Evolutionary conservation across 2,113 vertebrate species (phyloP).

Genomic region (Psephotus haematonotus): DNA sequence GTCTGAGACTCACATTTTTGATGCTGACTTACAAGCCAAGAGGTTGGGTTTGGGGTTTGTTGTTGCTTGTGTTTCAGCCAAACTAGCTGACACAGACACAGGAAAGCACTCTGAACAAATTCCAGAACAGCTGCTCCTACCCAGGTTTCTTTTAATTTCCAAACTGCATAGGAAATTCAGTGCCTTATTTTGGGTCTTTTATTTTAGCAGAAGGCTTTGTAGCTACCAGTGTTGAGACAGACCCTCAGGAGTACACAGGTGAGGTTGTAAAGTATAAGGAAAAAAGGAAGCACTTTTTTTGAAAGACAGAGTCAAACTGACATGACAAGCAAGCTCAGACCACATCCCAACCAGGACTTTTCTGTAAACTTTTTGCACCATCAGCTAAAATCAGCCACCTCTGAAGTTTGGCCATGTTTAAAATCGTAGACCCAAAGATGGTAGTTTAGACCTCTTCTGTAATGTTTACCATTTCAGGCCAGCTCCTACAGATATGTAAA

Average conservation of each 20-base stretch:
- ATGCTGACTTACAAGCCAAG: not conserved
- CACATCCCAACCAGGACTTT: not conserved
- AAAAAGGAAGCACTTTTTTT: not conserved
- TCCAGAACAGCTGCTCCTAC: not conserved
- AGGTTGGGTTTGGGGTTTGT: not conserved
- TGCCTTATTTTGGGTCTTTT: not conserved
- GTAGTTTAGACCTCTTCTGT: not conserved
- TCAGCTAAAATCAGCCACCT: not conserved
- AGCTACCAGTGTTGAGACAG: not conserved
- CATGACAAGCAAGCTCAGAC: not conserved
- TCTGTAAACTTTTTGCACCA: not conserved
- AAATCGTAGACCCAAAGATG: not conserved
- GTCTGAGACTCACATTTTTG: not conserved
- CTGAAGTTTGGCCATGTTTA: not conserved
- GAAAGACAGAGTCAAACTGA: not conserved
- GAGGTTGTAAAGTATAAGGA: not conserved
- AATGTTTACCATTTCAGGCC: not conserved
- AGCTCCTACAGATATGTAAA: not conserved
- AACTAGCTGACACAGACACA: not conserved
- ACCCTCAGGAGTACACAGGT: not conserved
- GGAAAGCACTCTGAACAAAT: not conserved
- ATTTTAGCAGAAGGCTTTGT: not conserved
- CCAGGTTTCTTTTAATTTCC: not conserved
- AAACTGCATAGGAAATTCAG: not conserved
- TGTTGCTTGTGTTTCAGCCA: not conserved